Conservation (phyloP, 2,113 vertebrate species). For the Delphinapterus leucas region DNA sequence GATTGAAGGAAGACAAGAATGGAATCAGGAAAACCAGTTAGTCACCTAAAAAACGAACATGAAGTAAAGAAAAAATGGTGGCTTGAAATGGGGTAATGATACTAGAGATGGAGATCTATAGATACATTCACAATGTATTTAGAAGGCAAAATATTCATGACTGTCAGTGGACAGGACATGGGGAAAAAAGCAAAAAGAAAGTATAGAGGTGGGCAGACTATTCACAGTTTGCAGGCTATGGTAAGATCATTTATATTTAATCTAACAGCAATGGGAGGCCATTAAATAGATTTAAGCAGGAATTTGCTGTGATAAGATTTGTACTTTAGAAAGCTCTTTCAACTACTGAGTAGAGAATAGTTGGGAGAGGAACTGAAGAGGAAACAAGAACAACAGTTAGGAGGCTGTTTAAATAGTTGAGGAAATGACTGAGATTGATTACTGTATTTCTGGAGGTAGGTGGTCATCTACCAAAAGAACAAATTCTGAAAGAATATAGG, state of each 20-base stretch:
- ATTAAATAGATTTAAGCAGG: slow-evolving; percentile 27
- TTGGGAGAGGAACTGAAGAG: background rate
- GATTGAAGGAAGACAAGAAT: background rate
- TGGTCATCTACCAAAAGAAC: slow-evolving; percentile 1
- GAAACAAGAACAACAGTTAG: background rate
- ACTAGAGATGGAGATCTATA: background rate
- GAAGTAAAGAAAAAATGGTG: slow-evolving; percentile 10
- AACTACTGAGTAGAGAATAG: background rate
- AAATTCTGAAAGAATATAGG: background rate
- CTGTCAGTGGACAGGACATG: background rate
- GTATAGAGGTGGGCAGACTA: background rate
- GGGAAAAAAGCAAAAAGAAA: background rate
- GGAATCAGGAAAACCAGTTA: background rate
- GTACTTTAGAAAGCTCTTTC: background rate
- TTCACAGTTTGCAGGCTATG: background rate
- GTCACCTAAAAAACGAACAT: background rate
- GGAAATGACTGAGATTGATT: background rate
- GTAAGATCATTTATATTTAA: slow-evolving; percentile 28
- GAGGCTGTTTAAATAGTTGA: background rate
- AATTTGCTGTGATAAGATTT: background rate
- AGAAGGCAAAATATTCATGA: slow-evolving; percentile 9
- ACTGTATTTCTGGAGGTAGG: background rate
- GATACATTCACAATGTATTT: background rate
- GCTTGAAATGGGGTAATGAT: background rate
- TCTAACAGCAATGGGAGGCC: background rate